Percentiles rank a stretch among this genome's conserved stretches.
These are phyloP conservation scores for Drosophila grimshawi DNA, from an alignment of 1,140 invertebrate species.

Conservation along the genomic window DNA sequence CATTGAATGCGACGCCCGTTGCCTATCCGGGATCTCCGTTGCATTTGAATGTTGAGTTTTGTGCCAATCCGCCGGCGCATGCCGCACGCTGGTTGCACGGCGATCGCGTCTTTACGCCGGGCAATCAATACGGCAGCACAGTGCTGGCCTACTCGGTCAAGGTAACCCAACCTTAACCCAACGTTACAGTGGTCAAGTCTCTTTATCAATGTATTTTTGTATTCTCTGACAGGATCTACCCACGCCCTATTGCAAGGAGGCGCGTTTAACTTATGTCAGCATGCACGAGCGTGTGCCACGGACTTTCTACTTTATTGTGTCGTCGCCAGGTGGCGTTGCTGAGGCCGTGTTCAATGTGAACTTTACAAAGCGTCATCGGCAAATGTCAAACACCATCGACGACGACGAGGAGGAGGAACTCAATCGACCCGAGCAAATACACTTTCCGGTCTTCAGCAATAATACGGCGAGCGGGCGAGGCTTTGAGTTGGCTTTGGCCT, in stretches of 20 bases:
- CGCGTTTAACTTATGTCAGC: conserved; percentile 83
- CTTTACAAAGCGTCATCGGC: conserved; percentile 80
- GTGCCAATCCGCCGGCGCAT: conserved; percentile 85
- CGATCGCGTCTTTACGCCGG: conserved; percentile 83
- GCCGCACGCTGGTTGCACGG: conserved; percentile 84
- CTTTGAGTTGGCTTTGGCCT: conserved; percentile 24
- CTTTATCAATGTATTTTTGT: neutral
- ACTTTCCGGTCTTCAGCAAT: conserved; percentile 79
- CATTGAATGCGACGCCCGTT: conserved; percentile 85
- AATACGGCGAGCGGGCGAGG: conserved; percentile 31
- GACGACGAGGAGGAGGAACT: conserved; percentile 82
- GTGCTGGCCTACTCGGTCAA: conserved; percentile 83
- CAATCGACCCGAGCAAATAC: conserved; percentile 83
- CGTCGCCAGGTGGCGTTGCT: conserved; percentile 80
- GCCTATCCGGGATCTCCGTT: conserved; percentile 86
- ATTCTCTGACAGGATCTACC: conserved; percentile 70
- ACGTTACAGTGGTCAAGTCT: neutral
- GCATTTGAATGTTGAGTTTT: conserved; percentile 86
- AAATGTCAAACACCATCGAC: conserved; percentile 79
- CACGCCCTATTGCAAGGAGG: conserved; percentile 84
- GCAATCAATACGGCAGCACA: conserved; percentile 83
- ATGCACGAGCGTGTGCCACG: conserved; percentile 84
- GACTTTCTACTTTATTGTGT: conserved; percentile 84
- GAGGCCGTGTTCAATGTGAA: conserved; percentile 83
- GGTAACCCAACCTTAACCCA: conserved; percentile 45